Evolutionary conservation across 1,140 invertebrate species (phyloP).

Genomic region (Eumeta japonica): DNA sequence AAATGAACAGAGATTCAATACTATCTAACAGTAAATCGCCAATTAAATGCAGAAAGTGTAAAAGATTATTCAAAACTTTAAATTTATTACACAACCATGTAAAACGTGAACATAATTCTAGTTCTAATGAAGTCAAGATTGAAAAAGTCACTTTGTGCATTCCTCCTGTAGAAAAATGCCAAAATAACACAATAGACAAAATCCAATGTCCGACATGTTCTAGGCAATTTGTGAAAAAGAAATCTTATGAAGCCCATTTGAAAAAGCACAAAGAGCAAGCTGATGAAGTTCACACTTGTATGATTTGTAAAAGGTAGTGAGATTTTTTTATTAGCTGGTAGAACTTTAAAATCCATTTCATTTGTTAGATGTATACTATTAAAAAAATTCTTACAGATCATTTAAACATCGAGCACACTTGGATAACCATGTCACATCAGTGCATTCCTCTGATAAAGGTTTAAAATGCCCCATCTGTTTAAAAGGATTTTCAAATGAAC

Average conservation of each 20-base stretch:
- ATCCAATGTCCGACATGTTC: slow-evolving; percentile 49
- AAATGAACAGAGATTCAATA: too few relatives aligned
- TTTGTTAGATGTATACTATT: too few relatives aligned
- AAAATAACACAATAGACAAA: too few relatives aligned
- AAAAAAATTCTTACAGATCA: too few relatives aligned
- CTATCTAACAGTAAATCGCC: too few relatives aligned
- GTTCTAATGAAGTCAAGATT: too few relatives aligned
- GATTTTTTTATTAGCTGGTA: too few relatives aligned
- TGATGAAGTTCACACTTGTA: slow-evolving; percentile 31
- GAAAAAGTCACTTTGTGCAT: too few relatives aligned
- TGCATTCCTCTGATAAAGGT: slow-evolving; percentile 37
- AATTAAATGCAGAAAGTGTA: slow-evolving; percentile 2
- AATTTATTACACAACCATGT: slow-evolving; percentile 8
- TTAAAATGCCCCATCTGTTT: slow-evolving; percentile 34
- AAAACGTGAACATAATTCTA: slow-evolving; percentile 13
- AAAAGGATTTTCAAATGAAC: slow-evolving; percentile 33
- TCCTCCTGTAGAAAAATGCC: too few relatives aligned
- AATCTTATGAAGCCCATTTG: slow-evolving; percentile 46
- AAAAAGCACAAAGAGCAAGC: slow-evolving; percentile 39
- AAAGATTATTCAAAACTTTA: slow-evolving; percentile 13
- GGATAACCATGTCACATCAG: slow-evolving; percentile 45
- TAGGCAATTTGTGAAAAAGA: slow-evolving; percentile 44
- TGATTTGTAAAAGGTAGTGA: slow-evolving; percentile 45
- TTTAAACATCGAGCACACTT: slow-evolving; percentile 48
- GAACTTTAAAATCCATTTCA: too few relatives aligned